A percentile compares a stretch with the other conserved stretches of the same genome.
Conservation (phyloP, 2,113 vertebrate genomes). For the Malurus alboscapulatus region DNA sequence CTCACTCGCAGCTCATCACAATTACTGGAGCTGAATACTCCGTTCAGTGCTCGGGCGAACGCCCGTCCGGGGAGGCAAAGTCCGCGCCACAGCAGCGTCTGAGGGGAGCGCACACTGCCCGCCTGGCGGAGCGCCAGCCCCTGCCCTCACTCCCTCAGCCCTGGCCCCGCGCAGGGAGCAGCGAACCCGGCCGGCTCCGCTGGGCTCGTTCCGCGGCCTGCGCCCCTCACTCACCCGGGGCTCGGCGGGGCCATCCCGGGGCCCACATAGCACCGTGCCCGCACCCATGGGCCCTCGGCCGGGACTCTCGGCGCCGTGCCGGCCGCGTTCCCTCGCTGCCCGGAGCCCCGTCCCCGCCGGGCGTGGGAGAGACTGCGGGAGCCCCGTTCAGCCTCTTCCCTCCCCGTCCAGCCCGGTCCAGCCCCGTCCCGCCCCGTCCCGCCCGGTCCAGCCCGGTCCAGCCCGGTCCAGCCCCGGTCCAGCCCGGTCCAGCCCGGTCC, state of each 20-base stretch:
- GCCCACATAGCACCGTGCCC: background rate
- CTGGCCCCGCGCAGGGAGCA: too few relatives aligned
- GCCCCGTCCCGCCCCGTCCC: too few relatives aligned
- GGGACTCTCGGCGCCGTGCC: too few relatives aligned
- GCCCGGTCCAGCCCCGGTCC: too few relatives aligned
- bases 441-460: too few relatives aligned
- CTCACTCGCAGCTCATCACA: rapidly evolving
- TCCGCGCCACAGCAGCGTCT: rapidly evolving
- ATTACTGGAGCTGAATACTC: rapidly evolving
- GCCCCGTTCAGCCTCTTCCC: background rate
- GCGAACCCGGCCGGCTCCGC: too few relatives aligned
- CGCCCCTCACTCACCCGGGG: constrained; percentile 6
- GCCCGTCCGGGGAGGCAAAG: background rate
- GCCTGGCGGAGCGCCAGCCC: rapidly evolving
- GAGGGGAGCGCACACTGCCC: rapidly evolving
- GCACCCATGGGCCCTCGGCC: background rate
- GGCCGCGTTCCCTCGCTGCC: background rate
- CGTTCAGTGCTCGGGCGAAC: rapidly evolving
- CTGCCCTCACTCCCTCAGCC: background rate
- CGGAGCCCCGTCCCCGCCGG: background rate
- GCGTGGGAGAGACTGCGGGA: background rate
- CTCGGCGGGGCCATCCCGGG: background rate
- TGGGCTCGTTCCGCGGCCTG: background rate
- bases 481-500: background rate
- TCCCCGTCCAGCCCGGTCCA: too few relatives aligned